Evolutionary conservation across 2,888 invertebrate genomes (phyloP), one percentile per base, ranked within the genome.

Genomic region (Tiphia femorata): DNA sequence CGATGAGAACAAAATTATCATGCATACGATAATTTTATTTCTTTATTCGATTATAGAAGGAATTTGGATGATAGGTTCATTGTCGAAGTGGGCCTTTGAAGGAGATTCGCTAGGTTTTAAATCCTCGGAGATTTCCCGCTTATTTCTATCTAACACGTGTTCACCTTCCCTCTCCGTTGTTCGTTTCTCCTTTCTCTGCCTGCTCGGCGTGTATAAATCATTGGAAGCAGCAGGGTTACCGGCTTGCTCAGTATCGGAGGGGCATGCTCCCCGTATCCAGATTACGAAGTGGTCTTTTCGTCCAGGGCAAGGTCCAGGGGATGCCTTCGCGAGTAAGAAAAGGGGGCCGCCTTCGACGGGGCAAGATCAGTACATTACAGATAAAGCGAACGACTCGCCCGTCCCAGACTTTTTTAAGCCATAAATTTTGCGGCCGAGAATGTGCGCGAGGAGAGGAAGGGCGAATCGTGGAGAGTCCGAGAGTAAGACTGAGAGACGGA

Each of bases 341-440:
- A 60, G 64, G 71, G 58, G 61, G 66, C 53, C 53, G 40, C 58
- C 65, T 54, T 70, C 79, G 77, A 76, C 76, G 73, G 76, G 77
- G 79, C 77, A 77, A 81, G 82, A 83, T 83, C 83, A 81, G 81
- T 82, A 82, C 83, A 81, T 82, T 82, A 82, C 81, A 80, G 83
- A 82, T 82, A 83, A 82, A 82, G 78, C 76, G 77, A 73, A 70
- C 71, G 73, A 73, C 65, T 71, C 52, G 62, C 67, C 70, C 77
- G 78, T 75, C 70, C 77, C 64, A 77, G 81, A 81, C 77, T 81
- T 82, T 83, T 83, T 83, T 83, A 82, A 83, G 81, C 79, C 72
- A 83, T 83, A 83, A 83, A 83, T 83, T 79, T 79, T 64, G 53
- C 56, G 54, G 59, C 37, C 50, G 19, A 10, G 14, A 33, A 4